Evolutionary conservation across 2,797 vertebrate genomes (phyloP).

Genomic region (Valencia hispanica): DNA sequence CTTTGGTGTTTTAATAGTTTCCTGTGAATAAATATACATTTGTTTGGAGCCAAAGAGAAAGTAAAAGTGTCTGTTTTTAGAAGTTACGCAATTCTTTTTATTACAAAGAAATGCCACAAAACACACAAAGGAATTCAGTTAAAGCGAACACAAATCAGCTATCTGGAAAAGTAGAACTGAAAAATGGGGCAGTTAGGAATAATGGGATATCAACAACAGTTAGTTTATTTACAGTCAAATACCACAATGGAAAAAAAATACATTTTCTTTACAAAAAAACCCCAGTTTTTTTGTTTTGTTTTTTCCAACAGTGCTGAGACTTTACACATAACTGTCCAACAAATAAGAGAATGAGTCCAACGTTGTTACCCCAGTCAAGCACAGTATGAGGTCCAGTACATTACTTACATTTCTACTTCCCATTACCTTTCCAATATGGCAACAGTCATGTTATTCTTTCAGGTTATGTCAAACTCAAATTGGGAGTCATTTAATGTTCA

Average conservation of each 20-base stretch:
- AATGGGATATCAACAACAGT: conserved; percentile 81
- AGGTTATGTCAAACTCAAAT: conserved; percentile 51
- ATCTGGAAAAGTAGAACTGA: conserved; percentile 81
- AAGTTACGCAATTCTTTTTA: conserved; percentile 84
- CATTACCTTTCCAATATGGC: conserved; percentile 57
- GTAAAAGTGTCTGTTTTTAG: conserved; percentile 45
- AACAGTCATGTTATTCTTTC: conserved; percentile 61
- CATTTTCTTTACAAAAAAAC: conserved; percentile 82
- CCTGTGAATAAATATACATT: conserved; percentile 19
- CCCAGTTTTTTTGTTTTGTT: background rate
- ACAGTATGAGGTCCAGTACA: conserved; percentile 75
- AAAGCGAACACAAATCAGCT: conserved; percentile 79
- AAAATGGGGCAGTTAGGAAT: conserved; percentile 81
- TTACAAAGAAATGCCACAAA: conserved; percentile 89
- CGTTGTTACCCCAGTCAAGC: conserved; percentile 63
- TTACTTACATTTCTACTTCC: conserved; percentile 55
- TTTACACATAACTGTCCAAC: conserved; percentile 76
- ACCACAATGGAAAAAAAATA: conserved; percentile 82
- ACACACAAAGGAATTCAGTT: conserved; percentile 79
- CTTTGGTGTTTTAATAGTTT: conserved; percentile 14
- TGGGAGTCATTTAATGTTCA: conserved; percentile 51
- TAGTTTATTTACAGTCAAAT: conserved; percentile 80
- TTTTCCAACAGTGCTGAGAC: conserved; percentile 87
- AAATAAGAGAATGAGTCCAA: conserved; percentile 64
- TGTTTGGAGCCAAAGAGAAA: conserved; percentile 29